A percentile compares a stretch with the other conserved stretches of the same genome.
phyloP scores from a whole-genome alignment of 2,888 invertebrate species.

The Drosophila barbarae region DNA sequence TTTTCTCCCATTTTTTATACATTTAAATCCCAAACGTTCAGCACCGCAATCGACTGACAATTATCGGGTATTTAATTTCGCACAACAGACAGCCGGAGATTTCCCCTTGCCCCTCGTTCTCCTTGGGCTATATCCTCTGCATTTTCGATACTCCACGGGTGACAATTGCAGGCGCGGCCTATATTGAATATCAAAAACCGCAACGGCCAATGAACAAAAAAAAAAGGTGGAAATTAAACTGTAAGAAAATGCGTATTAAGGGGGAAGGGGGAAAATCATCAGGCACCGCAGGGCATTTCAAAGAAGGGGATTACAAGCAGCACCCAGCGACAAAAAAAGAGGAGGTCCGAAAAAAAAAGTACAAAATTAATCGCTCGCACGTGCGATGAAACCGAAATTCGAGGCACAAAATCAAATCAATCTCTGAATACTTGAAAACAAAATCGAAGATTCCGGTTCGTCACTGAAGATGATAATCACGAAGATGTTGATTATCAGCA shows the following conservation, averaged over 20 bases:
- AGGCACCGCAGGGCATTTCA: conserved; percentile 60
- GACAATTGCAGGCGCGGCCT: conserved; percentile 55
- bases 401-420: conserved; percentile 30
- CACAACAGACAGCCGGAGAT: conserved; percentile 17
- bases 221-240: conserved; percentile 19
- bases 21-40: neutral
- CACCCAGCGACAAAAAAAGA: conserved; percentile 13
- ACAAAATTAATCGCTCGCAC: conserved; percentile 63
- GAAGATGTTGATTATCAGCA: conserved; percentile 20
- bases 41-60: conserved; percentile 55
- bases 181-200: conserved; percentile 59
- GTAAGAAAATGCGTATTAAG: conserved; percentile 28
- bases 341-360: conserved; percentile 10
- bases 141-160: conserved; percentile 51
- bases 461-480: conserved; percentile 23
- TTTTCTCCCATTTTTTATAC: neutral
- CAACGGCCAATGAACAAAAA: conserved; percentile 27
- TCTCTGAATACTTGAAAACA: conserved; percentile 26
- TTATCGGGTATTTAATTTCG: conserved; percentile 58
- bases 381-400: conserved; percentile 54
- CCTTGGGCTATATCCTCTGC: conserved; percentile 7
- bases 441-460: conserved; percentile 26
- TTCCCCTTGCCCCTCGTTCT: neutral
- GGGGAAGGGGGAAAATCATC: conserved; percentile 61
- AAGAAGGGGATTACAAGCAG: conserved; percentile 43